These are phyloP conservation scores for Cacajao melanocephalus DNA, from an alignment of 2,797 vertebrate genomes.

Conservation along the genomic window DNA sequence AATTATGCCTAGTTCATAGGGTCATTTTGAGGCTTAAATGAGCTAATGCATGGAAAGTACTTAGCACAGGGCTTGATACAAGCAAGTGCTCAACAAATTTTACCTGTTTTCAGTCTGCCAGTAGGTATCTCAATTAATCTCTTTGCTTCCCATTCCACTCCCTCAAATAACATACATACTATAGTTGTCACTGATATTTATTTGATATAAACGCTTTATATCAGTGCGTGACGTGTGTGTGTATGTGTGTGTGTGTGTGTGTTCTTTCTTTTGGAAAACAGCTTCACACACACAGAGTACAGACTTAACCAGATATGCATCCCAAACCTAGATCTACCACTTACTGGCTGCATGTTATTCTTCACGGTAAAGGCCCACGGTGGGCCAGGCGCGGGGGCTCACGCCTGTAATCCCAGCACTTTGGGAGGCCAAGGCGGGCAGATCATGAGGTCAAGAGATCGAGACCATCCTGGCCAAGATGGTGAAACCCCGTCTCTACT, in stretches of 20 bases:
- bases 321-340: background rate
- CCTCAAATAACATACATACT: background rate
- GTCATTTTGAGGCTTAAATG: background rate
- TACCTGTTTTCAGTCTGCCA: background rate
- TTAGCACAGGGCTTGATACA: background rate
- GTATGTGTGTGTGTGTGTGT: background rate
- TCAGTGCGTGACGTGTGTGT: background rate
- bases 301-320: background rate
- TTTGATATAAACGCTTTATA: background rate
- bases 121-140: background rate
- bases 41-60: background rate
- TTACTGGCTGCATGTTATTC: background rate
- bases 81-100: background rate
- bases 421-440: no score
- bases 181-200: background rate
- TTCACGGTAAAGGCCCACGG: background rate
- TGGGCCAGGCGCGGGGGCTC: no score
- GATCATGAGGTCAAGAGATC: no score
- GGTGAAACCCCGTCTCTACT: no score
- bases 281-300: background rate
- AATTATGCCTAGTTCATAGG: background rate
- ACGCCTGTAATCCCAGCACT: no score
- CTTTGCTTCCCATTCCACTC: background rate
- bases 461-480: no score
- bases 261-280: background rate